Evolutionary conservation across 2,888 invertebrate species (phyloP), one percentile per base, ranked within the genome.

Genomic region (Ellobium chinense): DNA sequence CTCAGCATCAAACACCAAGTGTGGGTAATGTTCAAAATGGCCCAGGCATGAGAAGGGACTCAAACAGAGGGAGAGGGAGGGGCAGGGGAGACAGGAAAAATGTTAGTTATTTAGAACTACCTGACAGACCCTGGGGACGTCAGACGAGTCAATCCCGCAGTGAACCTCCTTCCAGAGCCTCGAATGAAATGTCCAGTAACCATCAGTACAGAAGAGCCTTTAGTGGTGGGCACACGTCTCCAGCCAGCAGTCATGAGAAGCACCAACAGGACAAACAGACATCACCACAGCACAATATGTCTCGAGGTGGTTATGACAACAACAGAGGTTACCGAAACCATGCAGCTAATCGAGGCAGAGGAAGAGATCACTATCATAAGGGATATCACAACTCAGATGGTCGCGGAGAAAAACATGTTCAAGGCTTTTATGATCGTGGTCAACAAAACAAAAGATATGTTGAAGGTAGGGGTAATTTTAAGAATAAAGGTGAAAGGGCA

Each of bases 161-260:
- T 63, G 72, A 72, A 46, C 72, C 78, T 18, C 24, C 31, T 27
- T n/a, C 37, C 0, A 29, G 14, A 14, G 21, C 1, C 1, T 1
- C 24, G 31, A 63, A 54, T 36, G 56, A 54, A 37, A 24, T 27
- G 3, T 63, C 69, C 34, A 54, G 36, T 54, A 72, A 24, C 29
- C 60, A 70, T 29, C 46, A 78, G 5, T 78, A 78, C 65, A 69
- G 78, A 46, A 46, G 78, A 62, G 78, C 78, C 9, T 78, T 78
- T 36, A 78, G 78, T 78, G 78, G 78, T 72, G 78, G 72, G 18
- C 36, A 65, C 21, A 63, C 31, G 0, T 65, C 72, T n/a, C 72
- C 72, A 14, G 46, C 9, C 2, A n/a, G 46, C 54, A 78, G 62
- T 4, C 62, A 62, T 3, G 18, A 39, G 29, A 54, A 65, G 56